Conservation (phyloP, 64 coral and sea anemone species). For the Dendronephthya gigantea region DNA sequence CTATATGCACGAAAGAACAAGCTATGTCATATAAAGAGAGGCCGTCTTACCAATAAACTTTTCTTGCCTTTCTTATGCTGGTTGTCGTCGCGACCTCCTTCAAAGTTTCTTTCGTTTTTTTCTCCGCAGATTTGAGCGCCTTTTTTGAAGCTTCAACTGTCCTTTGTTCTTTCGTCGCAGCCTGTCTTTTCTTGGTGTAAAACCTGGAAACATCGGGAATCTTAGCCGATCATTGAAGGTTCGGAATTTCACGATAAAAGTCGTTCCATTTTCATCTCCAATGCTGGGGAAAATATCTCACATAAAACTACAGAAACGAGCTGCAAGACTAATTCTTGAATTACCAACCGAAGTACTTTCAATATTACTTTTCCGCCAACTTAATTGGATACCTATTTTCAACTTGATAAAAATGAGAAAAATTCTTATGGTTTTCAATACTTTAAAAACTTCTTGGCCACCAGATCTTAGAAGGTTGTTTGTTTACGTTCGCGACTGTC, state of each 20-base stretch:
- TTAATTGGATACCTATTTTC: too few species aligned
- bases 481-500: too few species aligned
- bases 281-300: neutral
- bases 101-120: conserved; percentile 78
- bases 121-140: conserved; percentile 90
- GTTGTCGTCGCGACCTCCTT: conserved; percentile 95
- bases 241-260: neutral
- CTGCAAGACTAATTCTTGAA: too few species aligned
- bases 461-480: too few species aligned
- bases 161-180: conserved; percentile 85
- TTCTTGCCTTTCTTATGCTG: conserved; percentile 88
- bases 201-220: conserved; percentile 35
- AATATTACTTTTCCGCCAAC: too few species aligned
- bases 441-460: too few species aligned
- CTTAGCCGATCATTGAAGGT: neutral
- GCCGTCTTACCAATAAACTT: conserved; percentile 61
- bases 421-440: too few species aligned
- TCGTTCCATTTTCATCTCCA: neutral
- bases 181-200: conserved; percentile 77
- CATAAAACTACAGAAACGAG: too few species aligned
- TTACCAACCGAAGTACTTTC: too few species aligned
- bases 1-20: too few species aligned
- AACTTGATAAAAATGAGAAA: too few species aligned
- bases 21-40: neutral
- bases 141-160: conserved; percentile 83